Percentiles rank a stretch among this genome's conserved stretches.
These are phyloP conservation scores for Rotaria socialis DNA, from an alignment of 2,888 invertebrate species.

Conservation along the genomic window DNA sequence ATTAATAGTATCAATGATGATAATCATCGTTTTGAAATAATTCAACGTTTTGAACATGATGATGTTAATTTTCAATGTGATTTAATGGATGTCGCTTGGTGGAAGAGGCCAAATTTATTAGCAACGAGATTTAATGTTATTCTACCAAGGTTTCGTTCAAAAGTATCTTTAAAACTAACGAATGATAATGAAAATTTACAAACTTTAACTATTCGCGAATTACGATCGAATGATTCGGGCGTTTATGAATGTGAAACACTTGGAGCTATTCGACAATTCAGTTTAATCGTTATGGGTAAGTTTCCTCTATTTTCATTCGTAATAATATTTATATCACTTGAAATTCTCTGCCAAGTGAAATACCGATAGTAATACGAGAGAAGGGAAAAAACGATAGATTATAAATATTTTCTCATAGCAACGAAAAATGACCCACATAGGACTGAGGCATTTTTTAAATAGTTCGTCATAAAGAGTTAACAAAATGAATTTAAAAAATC, in stretches of 20 bases:
- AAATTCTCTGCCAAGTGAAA: no score
- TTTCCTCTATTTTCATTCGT: no score
- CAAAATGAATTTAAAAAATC: no score
- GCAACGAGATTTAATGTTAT: background rate
- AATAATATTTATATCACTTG: no score
- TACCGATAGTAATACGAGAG: no score
- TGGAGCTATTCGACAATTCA: slow-evolving; percentile 6
- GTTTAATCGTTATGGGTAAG: background rate
- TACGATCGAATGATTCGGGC: background rate
- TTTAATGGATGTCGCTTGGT: slow-evolving; percentile 13
- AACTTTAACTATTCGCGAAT: background rate
- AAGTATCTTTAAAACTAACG: background rate
- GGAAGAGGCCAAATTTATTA: slow-evolving; percentile 8
- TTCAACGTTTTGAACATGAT: background rate
- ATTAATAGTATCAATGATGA: background rate
- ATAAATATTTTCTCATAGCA: no score
- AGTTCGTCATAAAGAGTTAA: no score
- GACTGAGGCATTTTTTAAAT: no score
- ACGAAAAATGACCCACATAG: no score
- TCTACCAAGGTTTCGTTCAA: background rate
- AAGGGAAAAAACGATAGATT: no score
- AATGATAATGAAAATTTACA: background rate
- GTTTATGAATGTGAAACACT: slow-evolving; percentile 21
- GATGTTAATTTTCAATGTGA: slow-evolving; percentile 5
- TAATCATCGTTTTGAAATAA: background rate